phyloP scores from a whole-genome alignment of 2,797 vertebrate genomes.

The Rhinogobio ventralis region DNA sequence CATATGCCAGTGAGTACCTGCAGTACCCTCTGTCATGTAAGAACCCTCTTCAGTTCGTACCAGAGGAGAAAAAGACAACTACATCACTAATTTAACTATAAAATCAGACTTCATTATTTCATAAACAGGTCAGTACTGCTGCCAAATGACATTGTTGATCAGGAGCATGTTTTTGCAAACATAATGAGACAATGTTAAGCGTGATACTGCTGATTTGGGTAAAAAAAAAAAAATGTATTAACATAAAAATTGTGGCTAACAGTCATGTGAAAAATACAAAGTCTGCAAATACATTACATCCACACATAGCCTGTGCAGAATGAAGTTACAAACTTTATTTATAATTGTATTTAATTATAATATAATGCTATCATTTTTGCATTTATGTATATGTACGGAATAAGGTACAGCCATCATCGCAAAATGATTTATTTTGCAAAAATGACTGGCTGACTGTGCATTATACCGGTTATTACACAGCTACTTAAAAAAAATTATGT shows the following conservation, averaged over 20 bases:
- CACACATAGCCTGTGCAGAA: not conserved
- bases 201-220: not conserved
- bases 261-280: not conserved
- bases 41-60: constrained; percentile 69
- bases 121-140: constrained; percentile 24
- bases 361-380: constrained; percentile 30
- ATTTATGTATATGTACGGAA: constrained; percentile 12
- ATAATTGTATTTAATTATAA: not conserved
- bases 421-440: not conserved
- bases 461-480: not conserved
- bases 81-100: constrained; percentile 58
- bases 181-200: not conserved
- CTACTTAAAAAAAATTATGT: not conserved
- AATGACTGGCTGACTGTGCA: not conserved
- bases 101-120: constrained; percentile 13
- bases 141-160: not conserved
- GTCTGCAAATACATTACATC: not conserved
- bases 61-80: constrained; percentile 71
- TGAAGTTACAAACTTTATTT: not conserved
- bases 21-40: constrained; percentile 64
- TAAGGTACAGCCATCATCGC: not conserved
- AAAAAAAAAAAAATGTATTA: not conserved
- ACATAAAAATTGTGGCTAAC: too few relatives aligned
- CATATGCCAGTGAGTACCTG: constrained; percentile 62
- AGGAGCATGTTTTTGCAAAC: constrained; percentile 3